Evolutionary conservation across 2,797 vertebrate species (phyloP).

Genomic region (Chaetodon trifasciatus): DNA sequence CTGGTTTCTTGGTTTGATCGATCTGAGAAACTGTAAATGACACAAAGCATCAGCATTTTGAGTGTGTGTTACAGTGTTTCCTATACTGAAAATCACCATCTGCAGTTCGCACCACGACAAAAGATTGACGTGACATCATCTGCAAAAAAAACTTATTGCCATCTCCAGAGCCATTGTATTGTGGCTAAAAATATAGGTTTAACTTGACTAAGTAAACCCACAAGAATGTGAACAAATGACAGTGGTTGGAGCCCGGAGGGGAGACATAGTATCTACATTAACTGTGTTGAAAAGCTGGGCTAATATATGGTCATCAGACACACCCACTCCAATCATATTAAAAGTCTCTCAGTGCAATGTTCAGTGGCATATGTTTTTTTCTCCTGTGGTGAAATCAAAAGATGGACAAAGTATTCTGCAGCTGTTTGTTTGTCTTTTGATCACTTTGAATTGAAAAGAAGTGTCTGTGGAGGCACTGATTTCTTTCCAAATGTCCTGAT

Average conservation of each 20-base stretch:
- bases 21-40: too few species aligned
- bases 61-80: too few species aligned
- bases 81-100: too few species aligned
- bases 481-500: not conserved
- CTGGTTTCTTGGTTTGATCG: too few species aligned
- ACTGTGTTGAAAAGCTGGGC: not conserved
- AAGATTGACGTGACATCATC: too few species aligned
- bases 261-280: constrained; percentile 10
- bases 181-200: not conserved
- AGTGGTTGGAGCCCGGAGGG: not conserved
- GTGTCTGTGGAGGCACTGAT: not conserved
- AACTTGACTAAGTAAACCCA: not conserved
- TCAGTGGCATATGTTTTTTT: not conserved
- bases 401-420: not conserved
- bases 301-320: constrained; percentile 17
- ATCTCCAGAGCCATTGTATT: not conserved
- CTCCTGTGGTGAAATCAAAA: not conserved
- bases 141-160: not conserved
- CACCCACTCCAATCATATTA: not conserved
- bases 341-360: not conserved
- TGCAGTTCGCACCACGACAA: too few species aligned
- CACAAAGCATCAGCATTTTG: too few species aligned
- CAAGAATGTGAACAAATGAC: not conserved
- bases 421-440: not conserved
- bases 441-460: not conserved